phyloP scores from a whole-genome alignment of 2,797 vertebrate species.

The Scomberomorus guttatus region DNA sequence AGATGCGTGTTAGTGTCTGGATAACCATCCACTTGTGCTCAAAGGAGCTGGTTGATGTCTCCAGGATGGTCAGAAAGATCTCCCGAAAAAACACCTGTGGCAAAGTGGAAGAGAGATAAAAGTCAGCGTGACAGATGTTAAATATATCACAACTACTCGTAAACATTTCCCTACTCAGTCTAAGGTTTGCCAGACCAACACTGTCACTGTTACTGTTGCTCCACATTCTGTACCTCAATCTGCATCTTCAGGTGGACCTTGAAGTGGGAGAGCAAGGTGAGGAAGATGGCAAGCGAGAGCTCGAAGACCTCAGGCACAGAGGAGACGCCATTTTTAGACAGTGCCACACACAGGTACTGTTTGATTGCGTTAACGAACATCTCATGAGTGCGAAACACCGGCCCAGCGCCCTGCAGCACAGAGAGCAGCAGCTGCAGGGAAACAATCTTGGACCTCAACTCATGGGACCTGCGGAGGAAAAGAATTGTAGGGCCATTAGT shows the following conservation, averaged over 20 bases:
- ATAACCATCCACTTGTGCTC: slow-evolving; percentile 99
- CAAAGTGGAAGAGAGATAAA: not conserved
- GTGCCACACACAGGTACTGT: slow-evolving; percentile 96
- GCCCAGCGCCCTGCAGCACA: slow-evolving; percentile 94
- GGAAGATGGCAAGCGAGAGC: slow-evolving; percentile 96
- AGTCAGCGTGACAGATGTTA: not conserved
- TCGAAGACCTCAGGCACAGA: slow-evolving; percentile 98
- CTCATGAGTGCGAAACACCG: slow-evolving; percentile 95
- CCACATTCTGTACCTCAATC: slow-evolving; percentile 89
- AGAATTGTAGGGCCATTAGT: not conserved
- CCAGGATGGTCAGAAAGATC: slow-evolving; percentile 97
- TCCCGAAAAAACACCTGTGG: slow-evolving; percentile 97
- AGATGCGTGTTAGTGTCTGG: slow-evolving; percentile 97
- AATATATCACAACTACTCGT: no score
- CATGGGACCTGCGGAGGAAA: slow-evolving; percentile 90
- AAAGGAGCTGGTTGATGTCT: slow-evolving; percentile 97
- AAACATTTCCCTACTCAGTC: not conserved
- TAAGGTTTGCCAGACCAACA: not conserved
- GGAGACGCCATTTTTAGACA: slow-evolving; percentile 97
- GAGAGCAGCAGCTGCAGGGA: slow-evolving; percentile 96
- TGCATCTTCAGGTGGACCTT: slow-evolving; percentile 99
- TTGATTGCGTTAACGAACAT: slow-evolving; percentile 99
- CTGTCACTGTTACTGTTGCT: not conserved
- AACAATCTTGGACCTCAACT: slow-evolving; percentile 95
- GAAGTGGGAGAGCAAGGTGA: slow-evolving; percentile 96